Base-by-base conservation (phyloP, 2,113 vertebrate genomes). In the Morone chrysops region DNA sequence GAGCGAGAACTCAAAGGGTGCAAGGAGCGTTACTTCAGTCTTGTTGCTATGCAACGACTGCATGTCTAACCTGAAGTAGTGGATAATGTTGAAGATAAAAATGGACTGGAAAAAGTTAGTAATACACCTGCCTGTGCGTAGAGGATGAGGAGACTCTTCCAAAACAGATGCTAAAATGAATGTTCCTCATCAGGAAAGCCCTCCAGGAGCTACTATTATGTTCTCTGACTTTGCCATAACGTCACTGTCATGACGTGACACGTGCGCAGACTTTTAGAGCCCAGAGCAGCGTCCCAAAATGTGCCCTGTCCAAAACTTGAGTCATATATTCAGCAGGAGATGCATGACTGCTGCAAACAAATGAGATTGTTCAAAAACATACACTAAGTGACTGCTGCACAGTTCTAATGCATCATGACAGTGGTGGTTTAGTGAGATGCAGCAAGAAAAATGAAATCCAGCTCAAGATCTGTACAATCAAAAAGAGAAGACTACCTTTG, bases 11-110 rank as follows among this genome's bases (percentile, higher is more conserved):
- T 88, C 70, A 86, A 82, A 87, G 69, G 84, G 68, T 65, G 62
- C 71, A 43, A 73, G 66, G 54, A 86, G 83, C 11, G 31, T 78
- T 82, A 85, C 79, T 78, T 89, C 54, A 53, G 62, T 77, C 84
- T 82, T 90, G 92, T 92, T 92, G 90, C 92, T 89, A 92, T 81
- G 92, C 90, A 90, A 92, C 91, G 67, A 68, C 80, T 43, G 78
- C 41, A 82, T 22, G 56, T 81, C 84, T 86, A 83, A 91, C 78
- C 87, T 87, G 81, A 73, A 87, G 45, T n/a, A 41, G 73, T 65
- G 51, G 54, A 79, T 62, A 68, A 62, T 53, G 68, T 6, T 18
- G 57, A 87, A 67, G 81, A 87, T 84, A 74, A 82, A 90, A 80
- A 80, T 59, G 60, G 82, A 81, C 53, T 8, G 40, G 50, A 60